Evolutionary conservation across 1,140 invertebrate genomes (phyloP), one percentile per base, ranked within the genome.

Genomic region (Mya arenaria): DNA sequence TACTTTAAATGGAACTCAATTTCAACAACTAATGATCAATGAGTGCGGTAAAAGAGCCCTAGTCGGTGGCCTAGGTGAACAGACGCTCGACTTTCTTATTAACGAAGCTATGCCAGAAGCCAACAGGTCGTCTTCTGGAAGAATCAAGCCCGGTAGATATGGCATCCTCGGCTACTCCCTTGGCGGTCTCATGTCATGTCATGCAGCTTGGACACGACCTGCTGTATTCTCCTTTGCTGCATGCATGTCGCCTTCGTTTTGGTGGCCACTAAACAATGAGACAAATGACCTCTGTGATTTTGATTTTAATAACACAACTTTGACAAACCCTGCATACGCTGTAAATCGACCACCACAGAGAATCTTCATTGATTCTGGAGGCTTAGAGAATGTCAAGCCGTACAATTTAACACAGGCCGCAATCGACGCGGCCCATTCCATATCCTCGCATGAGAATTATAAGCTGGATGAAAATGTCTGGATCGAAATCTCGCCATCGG

Each of bases 161-260:
- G 74, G 74, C 4, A 41, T 78, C 0, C 66, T 78, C 19, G 74
- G 74, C 17, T 78, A 78, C 41, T 78, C 74, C 15, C 63, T 78
- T 8, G 74, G 74, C 32, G 74, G 74, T 0, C 36, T 68, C 3
- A 78, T 78, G 63, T 58, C 44, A 15, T 78, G 63, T 52, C 34
- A 78, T 30, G 63, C 48, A n/a, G 48, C 41, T 23, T 78, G 63
- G 63, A 78, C 75, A 19, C 19, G 63, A 32, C 36, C 44, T 15
- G 25, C 15, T 19, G 34, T 68, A 10, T 78, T 68, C 28, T 63
- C 60, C 15, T 65, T 78, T 8, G 63, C 74, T 39, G 74, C 74
- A 23, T 78, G 74, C 32, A 62, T 68, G 36, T 66, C 60, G 25
- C 74, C 74, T 15, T 78, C 74, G 39, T 60, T 78, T 19, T 78